Conservation (phyloP, 2,888 invertebrate species). For the Parochlus steinenii region DNA sequence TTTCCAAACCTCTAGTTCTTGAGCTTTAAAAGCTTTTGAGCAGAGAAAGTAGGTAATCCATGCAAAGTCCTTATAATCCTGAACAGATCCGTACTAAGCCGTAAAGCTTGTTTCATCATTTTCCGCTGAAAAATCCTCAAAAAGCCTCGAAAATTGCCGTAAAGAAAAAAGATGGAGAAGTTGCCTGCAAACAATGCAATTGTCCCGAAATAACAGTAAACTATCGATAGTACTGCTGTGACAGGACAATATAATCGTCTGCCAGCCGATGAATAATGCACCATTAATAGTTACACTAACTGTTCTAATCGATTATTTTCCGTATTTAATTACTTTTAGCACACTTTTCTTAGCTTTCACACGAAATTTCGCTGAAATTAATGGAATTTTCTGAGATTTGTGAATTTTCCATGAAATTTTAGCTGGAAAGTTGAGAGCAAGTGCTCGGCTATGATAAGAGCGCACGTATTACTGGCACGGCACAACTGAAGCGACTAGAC, state of each 20-base stretch:
- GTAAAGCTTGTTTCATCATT: no score
- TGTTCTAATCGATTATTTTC: slow-evolving; percentile 5
- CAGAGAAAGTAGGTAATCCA: neutral
- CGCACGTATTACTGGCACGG: no score
- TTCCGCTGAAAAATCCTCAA: neutral
- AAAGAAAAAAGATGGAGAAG: slow-evolving; percentile 8
- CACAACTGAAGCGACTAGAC: no score
- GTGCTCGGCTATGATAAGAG: no score
- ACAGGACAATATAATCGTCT: slow-evolving; percentile 91
- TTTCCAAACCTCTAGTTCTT: no score
- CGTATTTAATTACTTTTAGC: no score
- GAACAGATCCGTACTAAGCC: neutral
- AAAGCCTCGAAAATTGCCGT: neutral
- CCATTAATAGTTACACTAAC: slow-evolving; percentile 2
- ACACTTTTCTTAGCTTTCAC: no score
- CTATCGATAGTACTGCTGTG: slow-evolving; percentile 78
- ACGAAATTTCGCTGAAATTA: no score
- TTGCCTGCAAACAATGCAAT: slow-evolving; percentile 40
- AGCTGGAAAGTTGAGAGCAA: no score
- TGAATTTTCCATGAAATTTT: no score
- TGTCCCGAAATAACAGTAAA: slow-evolving; percentile 91
- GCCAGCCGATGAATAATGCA: slow-evolving; percentile 24
- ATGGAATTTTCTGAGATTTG: no score
- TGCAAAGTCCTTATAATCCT: neutral
- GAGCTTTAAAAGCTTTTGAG: no score